Evolutionary conservation across 2,113 vertebrate species (phyloP).

Genomic region (Epinephelus fuscoguttatus): DNA sequence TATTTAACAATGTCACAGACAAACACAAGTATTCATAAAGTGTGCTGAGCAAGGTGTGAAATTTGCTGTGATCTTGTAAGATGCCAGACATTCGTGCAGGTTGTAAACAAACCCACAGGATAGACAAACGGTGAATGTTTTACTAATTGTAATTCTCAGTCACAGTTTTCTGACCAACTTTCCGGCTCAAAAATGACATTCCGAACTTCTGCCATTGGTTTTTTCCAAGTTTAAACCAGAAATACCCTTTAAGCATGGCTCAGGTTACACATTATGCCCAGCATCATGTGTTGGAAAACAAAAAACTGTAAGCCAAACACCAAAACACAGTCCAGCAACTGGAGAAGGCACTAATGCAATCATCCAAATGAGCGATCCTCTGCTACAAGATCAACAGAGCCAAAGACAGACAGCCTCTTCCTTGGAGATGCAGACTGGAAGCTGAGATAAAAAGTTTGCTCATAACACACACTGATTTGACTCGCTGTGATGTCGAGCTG

Average conservation of each 20-base stretch:
- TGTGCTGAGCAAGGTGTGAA: not conserved
- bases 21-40: not conserved
- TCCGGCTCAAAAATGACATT: not conserved
- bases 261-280: not conserved
- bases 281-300: not conserved
- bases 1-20: not conserved
- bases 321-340: not conserved
- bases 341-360: not conserved
- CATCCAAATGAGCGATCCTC: not conserved
- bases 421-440: not conserved
- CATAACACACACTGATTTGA: not conserved
- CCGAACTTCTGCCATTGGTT: not conserved
- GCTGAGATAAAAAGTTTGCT: not conserved
- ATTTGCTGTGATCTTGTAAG: not conserved
- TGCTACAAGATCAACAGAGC: conserved; percentile 17
- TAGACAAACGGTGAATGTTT: not conserved
- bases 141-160: not conserved
- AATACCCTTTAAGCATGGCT: not conserved
- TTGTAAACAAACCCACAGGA: not conserved
- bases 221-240: not conserved
- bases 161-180: not conserved
- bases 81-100: not conserved
- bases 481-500: not conserved
- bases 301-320: not conserved
- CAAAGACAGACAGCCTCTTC: conserved; percentile 13